phyloP scores from a whole-genome alignment of 2,797 vertebrate genomes.

The Clarias fuscus region DNA sequence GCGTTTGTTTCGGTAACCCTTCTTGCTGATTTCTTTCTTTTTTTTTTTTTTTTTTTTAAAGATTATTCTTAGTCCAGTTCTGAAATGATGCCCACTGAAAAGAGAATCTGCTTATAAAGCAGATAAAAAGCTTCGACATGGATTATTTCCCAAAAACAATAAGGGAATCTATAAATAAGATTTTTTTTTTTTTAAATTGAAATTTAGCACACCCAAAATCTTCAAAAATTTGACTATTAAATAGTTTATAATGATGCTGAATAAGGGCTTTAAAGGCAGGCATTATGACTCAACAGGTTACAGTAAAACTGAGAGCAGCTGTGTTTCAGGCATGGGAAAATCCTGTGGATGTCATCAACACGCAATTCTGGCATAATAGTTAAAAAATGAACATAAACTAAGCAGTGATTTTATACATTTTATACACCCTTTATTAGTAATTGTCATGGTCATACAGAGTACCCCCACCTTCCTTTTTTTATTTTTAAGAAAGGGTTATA shows the following conservation, averaged over 20 bases:
- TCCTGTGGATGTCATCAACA: neutral
- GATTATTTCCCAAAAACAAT: neutral
- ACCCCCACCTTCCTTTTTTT: neutral
- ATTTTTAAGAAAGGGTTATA: neutral
- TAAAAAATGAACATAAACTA: neutral
- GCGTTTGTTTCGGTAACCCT: no score
- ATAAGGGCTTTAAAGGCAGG: no score
- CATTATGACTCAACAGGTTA: neutral
- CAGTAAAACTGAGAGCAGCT: neutral
- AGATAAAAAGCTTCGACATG: neutral
- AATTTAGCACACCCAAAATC: neutral
- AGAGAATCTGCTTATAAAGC: neutral
- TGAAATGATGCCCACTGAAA: neutral
- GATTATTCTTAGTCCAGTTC: neutral
- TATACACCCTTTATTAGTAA: neutral
- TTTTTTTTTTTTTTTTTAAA: neutral
- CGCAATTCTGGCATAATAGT: neutral
- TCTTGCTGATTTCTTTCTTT: neutral
- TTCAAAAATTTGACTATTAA: neutral
- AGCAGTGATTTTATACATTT: neutral
- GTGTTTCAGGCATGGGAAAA: neutral
- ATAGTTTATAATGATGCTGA: neutral
- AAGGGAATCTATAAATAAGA: neutral
- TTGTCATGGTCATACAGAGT: neutral
- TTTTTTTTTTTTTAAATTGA: no score